phyloP scores from a whole-genome alignment of 2,888 invertebrate genomes.

The Ceraclea dissimilis region DNA sequence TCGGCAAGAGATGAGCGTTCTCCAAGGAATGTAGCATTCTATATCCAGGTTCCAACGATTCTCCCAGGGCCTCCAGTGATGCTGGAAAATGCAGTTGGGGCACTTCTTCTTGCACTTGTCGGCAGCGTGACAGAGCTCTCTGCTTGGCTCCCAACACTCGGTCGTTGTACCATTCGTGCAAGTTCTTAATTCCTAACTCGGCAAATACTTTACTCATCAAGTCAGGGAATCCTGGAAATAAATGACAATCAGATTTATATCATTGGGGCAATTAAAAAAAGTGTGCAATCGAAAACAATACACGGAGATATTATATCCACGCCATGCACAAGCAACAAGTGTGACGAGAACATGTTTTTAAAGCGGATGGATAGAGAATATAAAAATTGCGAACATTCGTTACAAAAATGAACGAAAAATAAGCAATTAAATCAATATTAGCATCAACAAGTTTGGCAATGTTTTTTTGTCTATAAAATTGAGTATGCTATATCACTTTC shows the following conservation, averaged over 20 bases:
- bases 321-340: too few species aligned
- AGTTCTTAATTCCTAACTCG: conserved; percentile 40
- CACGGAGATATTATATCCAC: too few species aligned
- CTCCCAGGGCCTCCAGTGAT: conserved; percentile 44
- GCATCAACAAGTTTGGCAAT: too few species aligned
- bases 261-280: neutral
- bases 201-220: conserved; percentile 43
- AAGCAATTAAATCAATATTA: too few species aligned
- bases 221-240: conserved; percentile 38
- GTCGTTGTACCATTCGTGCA: conserved; percentile 43
- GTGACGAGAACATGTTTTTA: too few species aligned
- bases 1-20: conserved; percentile 34
- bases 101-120: conserved; percentile 35
- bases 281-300: too few species aligned
- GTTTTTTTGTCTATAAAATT: too few species aligned
- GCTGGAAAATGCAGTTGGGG: conserved; percentile 50
- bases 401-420: too few species aligned
- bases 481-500: too few species aligned
- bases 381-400: too few species aligned
- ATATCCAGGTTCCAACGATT: conserved; percentile 55
- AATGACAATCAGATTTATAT: neutral
- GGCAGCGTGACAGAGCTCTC: conserved; percentile 37
- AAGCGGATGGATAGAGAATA: too few species aligned
- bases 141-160: conserved; percentile 39
- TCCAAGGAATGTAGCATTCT: conserved; percentile 59